Conservation (phyloP, 1,140 invertebrate species). For the Tetragnatha versicolor region DNA sequence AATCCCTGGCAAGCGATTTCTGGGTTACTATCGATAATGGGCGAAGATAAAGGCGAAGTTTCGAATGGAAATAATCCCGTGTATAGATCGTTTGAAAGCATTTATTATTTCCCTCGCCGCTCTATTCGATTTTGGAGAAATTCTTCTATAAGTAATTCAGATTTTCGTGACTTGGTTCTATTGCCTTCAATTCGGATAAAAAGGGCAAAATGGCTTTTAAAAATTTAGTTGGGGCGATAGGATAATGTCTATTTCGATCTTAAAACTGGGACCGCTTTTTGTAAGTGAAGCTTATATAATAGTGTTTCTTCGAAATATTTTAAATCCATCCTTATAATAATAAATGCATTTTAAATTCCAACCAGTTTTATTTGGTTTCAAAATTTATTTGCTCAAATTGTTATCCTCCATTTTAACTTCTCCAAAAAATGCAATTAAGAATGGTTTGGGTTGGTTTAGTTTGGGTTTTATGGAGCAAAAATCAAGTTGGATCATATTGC, state of each 20-base stretch:
- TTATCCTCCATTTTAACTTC: no score
- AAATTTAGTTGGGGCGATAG: no score
- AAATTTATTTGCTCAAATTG: no score
- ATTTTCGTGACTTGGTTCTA: background rate
- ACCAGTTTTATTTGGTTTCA: no score
- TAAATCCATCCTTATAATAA: background rate
- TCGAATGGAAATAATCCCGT: no score
- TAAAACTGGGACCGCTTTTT: background rate
- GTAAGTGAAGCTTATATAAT: background rate
- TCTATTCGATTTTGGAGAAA: background rate
- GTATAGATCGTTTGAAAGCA: background rate
- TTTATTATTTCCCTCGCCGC: background rate
- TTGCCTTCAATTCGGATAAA: background rate
- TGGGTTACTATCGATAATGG: conserved; percentile 16
- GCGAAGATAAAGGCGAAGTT: background rate
- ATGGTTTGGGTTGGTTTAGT: no score
- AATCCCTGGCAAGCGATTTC: conserved; percentile 23
- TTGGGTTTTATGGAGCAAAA: no score
- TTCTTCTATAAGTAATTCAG: background rate
- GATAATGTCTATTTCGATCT: background rate
- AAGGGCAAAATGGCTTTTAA: no score
- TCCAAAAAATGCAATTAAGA: no score
- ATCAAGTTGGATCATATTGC: no score
- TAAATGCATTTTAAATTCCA: background rate
- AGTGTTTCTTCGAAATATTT: background rate